Evolutionary conservation across 1,140 invertebrate species (phyloP), one percentile per base, ranked within the genome.

Genomic region (Formica selysi): DNA sequence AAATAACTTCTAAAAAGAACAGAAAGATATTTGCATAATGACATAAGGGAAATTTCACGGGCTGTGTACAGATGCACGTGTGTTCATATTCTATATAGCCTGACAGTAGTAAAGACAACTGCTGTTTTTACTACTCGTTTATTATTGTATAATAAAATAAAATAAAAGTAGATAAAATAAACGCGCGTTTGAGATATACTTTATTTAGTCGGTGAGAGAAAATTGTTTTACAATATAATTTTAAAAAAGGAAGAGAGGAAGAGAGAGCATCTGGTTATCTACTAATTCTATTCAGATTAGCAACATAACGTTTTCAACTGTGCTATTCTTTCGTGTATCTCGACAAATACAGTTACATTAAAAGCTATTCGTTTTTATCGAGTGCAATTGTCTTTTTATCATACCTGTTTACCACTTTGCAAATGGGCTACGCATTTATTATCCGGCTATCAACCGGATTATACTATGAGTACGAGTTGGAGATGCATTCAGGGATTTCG

Each of bases 281-380:
- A 61, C 79, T 74, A 83, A 83, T 83, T 73, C 54, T 68, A 68
- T 74, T 83, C 38, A 73, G 54, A 83, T 83, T 83, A 83, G 38
- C 38, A 13, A 32, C 38, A 68, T 41, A 65, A 61, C 38, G 3
- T 61, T 13, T 61, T 38, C 38, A 61, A 29, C 38, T 48, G 54
- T 36, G 54, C 73, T 73, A 61, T 38, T 59, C 11, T 26, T 22
- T 59, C 67, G 54, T 81, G 59, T 73, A 73, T 16, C 8, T 74
- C 13, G 54, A 10, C 19, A 83, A 83, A 73, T 83, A 74, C 68
- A 61, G 19, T 13, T 32, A 54, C 79, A 81, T 73, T 83, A 83
- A 83, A 61, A 83, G 68, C 67, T 13, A 73, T 29, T 62, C 26
- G 68, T 83, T 74, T 83, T 73, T 73, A 83, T 74, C 54, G 38